phyloP scores from a whole-genome alignment of 2,797 vertebrate species.

The Ctenopoma multispine region DNA sequence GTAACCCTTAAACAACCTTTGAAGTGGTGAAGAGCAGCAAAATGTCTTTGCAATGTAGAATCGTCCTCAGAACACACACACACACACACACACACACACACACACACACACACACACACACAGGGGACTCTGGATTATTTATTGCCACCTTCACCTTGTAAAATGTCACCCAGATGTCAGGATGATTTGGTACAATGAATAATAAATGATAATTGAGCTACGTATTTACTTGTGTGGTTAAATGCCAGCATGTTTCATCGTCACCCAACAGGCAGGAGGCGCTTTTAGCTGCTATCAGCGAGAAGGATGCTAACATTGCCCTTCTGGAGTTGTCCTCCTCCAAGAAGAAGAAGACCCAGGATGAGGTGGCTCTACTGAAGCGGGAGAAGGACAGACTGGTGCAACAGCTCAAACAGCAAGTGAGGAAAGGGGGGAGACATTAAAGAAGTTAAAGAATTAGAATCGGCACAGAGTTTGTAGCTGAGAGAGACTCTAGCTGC shows the following conservation, averaged over 20 bases:
- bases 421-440: constrained; percentile 51
- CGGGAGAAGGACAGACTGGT: constrained; percentile 97
- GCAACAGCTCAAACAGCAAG: constrained; percentile 99
- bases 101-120: constrained; percentile 6
- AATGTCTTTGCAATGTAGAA: no score
- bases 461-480: no score
- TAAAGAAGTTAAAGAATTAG: neutral
- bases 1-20: no score
- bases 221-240: constrained; percentile 49
- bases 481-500: neutral
- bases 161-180: constrained; percentile 74
- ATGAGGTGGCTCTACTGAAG: constrained; percentile 95
- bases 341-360: constrained; percentile 98
- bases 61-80: no score
- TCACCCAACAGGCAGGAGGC: constrained; percentile 92
- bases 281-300: constrained; percentile 97
- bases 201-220: constrained; percentile 66
- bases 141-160: constrained; percentile 58
- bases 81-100: constrained; percentile 11
- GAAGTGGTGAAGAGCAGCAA: no score
- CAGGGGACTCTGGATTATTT: constrained; percentile 55
- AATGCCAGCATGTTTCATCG: constrained; percentile 50
- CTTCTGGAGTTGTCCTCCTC: constrained; percentile 96
- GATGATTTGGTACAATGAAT: constrained; percentile 65
- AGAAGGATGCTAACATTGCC: constrained; percentile 98